Evolutionary conservation across 1,140 invertebrate genomes (phyloP).

Genomic region (Brachionus manjavacas): DNA sequence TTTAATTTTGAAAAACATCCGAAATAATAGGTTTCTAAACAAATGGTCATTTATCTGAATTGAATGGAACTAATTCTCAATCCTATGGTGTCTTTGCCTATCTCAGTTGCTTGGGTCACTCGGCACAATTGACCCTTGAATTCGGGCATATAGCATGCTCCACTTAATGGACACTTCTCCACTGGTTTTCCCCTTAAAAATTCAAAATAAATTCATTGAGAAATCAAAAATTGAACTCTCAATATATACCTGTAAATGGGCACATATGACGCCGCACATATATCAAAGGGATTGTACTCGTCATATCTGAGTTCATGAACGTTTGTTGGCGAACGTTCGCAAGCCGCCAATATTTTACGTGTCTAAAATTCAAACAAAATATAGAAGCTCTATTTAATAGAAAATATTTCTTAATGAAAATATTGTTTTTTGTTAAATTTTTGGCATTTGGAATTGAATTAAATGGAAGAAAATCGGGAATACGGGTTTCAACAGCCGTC

Average conservation of each 20-base stretch:
- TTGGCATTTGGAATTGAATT: too few relatives aligned
- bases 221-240: constrained; percentile 9
- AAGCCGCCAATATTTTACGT: constrained; percentile 80
- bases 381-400: too few relatives aligned
- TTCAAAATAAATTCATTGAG: not conserved
- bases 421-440: too few relatives aligned
- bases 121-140: constrained; percentile 80
- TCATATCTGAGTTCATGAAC: constrained; percentile 85
- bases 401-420: too few relatives aligned
- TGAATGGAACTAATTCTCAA: constrained; percentile 70
- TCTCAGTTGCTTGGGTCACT: constrained; percentile 64
- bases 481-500: too few relatives aligned
- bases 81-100: constrained; percentile 82
- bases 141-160: constrained; percentile 79
- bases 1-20: constrained; percentile 26
- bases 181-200: constrained; percentile 75
- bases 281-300: constrained; percentile 92
- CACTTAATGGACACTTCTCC: constrained; percentile 86
- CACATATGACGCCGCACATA: constrained; percentile 83
- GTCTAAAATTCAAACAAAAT: constrained; percentile 61
- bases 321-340: constrained; percentile 83
- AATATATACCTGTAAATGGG: constrained; percentile 74
- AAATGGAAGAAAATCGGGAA: too few relatives aligned
- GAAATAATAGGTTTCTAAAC: constrained; percentile 64
- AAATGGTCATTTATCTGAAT: constrained; percentile 60